Evolutionary conservation across 2,888 invertebrate species (phyloP), one percentile per base, ranked within the genome.

Genomic region (Nemurella pictetii): DNA sequence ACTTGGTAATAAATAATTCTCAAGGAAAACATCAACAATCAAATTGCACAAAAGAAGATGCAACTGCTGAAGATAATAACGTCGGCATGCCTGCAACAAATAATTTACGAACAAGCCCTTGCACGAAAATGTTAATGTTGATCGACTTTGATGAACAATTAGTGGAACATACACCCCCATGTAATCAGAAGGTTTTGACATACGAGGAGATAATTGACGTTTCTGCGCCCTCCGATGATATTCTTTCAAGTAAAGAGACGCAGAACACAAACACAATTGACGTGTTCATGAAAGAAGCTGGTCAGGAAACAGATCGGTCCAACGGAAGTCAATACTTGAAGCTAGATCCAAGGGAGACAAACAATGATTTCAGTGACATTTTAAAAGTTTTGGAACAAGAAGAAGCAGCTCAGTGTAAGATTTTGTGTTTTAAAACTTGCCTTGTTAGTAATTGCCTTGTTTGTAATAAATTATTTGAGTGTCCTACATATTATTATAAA

Each of bases 351-450:
- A 84, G 77, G 12, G 78, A 32, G 26, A 90, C 91, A 85, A 90
- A 90, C 86, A 91, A 91, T 85, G 92, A 92, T 87, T 90, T 92
- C 77, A 89, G 90, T 12, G 89, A 90, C 1, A 91, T 92, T 86
- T 87, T 92, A 12, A 90, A 91, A 88, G 90, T 90, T 84, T 87
- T 92, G 35, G 91, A 91, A 88, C 89, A 89, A 84, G 91, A 91
- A 88, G 91, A 91, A 87, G 29, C 77, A 20, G 20, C 32, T 25
- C 26, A 83, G 29, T 25, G 85, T 85, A 80, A 85, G 83, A 80
- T 35, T 80, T 26, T 80, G 1, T 35, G 15, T 82, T 72, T 0
- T 72, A 82, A 2, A 15, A 55, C 55, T 55, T n/a, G 15, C 35
- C 0, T 5, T 80, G 27, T 7, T 27, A 15, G 15, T 32, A 28